Conservation (phyloP, 2,797 vertebrate species). For the Pseudotriccus pelzelni region DNA sequence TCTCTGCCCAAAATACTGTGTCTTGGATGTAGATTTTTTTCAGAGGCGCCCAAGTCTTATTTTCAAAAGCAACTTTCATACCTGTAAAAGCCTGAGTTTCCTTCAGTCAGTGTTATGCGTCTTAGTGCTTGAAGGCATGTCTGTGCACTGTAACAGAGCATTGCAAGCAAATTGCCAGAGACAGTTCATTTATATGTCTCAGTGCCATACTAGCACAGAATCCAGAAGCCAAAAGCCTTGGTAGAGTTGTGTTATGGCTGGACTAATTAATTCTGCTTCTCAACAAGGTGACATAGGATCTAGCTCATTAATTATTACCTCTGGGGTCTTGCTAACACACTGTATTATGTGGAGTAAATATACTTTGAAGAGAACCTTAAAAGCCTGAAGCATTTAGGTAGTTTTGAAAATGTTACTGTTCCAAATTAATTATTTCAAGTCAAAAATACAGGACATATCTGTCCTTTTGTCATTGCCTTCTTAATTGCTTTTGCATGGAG, state of each 20-base stretch:
- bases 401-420: conserved; percentile 11
- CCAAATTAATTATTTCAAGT: background rate
- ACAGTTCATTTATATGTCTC: background rate
- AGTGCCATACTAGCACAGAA: background rate
- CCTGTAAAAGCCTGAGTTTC: background rate
- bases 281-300: background rate
- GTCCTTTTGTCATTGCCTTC: conserved; percentile 6
- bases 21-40: background rate
- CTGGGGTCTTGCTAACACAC: background rate
- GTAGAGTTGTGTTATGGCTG: background rate
- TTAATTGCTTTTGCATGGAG: background rate
- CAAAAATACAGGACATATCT: background rate
- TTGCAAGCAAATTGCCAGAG: background rate
- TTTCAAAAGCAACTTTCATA: background rate
- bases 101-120: background rate
- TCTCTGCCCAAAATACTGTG: background rate
- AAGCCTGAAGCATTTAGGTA: conserved; percentile 3
- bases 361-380: conserved; percentile 16
- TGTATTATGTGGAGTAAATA: background rate
- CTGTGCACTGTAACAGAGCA: background rate
- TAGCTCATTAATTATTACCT: conserved; percentile 35
- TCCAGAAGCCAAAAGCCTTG: background rate
- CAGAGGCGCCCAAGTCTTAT: background rate
- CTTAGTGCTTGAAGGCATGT: background rate
- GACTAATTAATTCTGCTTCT: conserved; percentile 20